These are phyloP conservation scores for Orius insidiosus DNA, from an alignment of 1,140 invertebrate species.

Conservation along the genomic window DNA sequence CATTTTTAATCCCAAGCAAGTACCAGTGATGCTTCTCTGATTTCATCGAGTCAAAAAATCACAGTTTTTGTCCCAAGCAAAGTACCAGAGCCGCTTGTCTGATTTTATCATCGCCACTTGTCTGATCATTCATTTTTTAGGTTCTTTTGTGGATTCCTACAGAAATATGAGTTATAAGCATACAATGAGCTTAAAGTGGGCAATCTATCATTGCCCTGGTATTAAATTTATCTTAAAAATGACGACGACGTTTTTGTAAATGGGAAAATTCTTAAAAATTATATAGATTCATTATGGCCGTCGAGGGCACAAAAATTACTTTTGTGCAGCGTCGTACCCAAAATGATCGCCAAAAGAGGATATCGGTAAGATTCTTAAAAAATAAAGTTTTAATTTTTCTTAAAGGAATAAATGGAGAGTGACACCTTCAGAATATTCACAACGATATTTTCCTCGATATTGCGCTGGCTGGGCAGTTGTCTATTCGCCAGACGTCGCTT, in stretches of 20 bases:
- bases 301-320: conserved; percentile 38
- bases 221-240: conserved; percentile 56
- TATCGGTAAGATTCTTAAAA: conserved; percentile 27
- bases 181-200: conserved; percentile 65
- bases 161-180: conserved; percentile 78
- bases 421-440: conserved; percentile 43
- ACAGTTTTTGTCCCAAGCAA: too few species aligned
- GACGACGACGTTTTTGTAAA: conserved; percentile 69
- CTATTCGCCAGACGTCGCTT: conserved; percentile 50
- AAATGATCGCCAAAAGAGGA: conserved; percentile 26
- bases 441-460: conserved; percentile 46
- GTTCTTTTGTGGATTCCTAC: conserved; percentile 60
- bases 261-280: conserved; percentile 39
- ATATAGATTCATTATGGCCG: conserved; percentile 38
- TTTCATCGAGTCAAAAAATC: too few species aligned
- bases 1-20: too few species aligned
- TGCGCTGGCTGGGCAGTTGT: conserved; percentile 59
- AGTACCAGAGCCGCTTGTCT: too few species aligned
- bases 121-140: too few species aligned
- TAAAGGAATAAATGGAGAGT: conserved; percentile 65
- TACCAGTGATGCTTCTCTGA: too few species aligned
- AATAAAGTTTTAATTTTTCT: conserved; percentile 13
- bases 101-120: too few species aligned
- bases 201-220: conserved; percentile 39
- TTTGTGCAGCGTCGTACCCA: conserved; percentile 33